A percentile compares a stretch with the other conserved stretches of the same genome.
Conservation (phyloP, 2,113 vertebrate species). For the Tretioscincus oriximinensis region DNA sequence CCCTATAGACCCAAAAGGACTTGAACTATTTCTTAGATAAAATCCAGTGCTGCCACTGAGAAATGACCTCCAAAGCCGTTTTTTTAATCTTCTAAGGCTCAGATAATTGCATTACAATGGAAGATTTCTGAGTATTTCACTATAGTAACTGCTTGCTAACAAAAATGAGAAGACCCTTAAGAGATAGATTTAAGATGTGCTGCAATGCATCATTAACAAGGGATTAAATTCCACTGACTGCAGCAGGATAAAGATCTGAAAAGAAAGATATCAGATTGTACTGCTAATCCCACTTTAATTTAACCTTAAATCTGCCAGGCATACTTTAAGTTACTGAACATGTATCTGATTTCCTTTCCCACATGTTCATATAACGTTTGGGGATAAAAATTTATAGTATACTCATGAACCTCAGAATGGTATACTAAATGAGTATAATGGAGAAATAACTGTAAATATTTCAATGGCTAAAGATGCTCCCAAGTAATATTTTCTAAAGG, state of each 20-base stretch:
- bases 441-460: constrained; percentile 1
- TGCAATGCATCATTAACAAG: background rate
- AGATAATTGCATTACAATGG: background rate
- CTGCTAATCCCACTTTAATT: background rate
- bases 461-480: background rate
- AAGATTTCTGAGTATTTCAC: background rate
- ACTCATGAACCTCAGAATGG: constrained; percentile 14
- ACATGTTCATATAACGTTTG: background rate
- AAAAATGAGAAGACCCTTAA: background rate
- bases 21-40: constrained; percentile 16
- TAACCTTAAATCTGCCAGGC: background rate
- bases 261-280: background rate
- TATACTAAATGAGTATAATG: background rate
- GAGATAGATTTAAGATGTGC: background rate
- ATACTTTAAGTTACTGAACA: background rate
- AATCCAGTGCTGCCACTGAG: constrained; percentile 22
- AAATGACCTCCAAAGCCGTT: background rate
- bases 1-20: constrained; percentile 16
- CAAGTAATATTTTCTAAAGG: background rate
- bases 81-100: background rate
- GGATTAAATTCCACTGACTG: background rate
- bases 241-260: background rate
- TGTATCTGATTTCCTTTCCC: background rate
- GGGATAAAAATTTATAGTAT: background rate
- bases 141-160: background rate